Evolutionary conservation across 2,888 invertebrate genomes (phyloP), one percentile per base, ranked within the genome.

Genomic region (Kryphioiulus occultus): DNA sequence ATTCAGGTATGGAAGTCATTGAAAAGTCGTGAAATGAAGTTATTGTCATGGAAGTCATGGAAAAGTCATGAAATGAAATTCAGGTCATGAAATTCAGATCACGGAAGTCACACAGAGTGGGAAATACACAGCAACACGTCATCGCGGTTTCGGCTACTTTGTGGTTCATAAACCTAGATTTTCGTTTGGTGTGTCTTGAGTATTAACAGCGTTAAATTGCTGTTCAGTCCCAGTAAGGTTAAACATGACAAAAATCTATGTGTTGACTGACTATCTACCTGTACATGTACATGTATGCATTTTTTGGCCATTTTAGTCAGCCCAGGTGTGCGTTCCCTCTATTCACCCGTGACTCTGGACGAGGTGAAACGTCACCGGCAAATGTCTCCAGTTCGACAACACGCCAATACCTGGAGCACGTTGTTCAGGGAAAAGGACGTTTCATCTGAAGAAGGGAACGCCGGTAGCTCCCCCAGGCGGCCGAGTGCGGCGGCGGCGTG

Each of bases 301-400:
- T 26, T 26, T 32, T 85, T 85, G 4, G 35, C 15, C n/a, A 19
- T 3, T 59, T 15, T n/a, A 86, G 87, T 39, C 82, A 87, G 87
- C 10, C 87, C 87, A 0, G 78, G 87, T 10, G 30, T 26, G 10
- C 87, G 87, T n/a, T 87, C 87, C 17, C 39, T 87, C 12, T 96
- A 96, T 91, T 96, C 96, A 0, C 96, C 96, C 0, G 95, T 96
- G 26, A 96, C 96, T 0, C 96, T 96, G 90, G 95, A 96, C 91
- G 96, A 96, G 91, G 95, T 96, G 0, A 96, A 96, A 10, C 87
- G 87, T 15, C 82, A 68, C 39, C 78, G 82, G 30, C 78, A 82
- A 22, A 0, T 82, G 39, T 78, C 87, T 7, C 87, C 87, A 10
- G 35, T 87, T 7, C 82, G 82, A 4, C 68, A 87, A 39, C 87